These are phyloP conservation scores for Acleris laterana DNA, from an alignment of 2,888 invertebrate genomes.

Conservation along the genomic window DNA sequence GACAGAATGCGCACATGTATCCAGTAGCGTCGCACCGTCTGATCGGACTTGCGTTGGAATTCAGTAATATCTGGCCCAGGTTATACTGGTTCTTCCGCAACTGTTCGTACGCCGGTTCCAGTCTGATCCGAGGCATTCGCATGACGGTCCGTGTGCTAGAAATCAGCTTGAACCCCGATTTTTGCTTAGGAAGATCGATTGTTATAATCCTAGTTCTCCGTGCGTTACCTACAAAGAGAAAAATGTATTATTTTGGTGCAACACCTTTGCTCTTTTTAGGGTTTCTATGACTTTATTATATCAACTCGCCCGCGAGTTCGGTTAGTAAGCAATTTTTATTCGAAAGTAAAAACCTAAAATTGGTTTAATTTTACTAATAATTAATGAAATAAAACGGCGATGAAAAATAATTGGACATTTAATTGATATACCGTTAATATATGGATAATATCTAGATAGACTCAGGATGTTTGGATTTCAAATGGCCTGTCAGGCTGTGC, in stretches of 20 bases:
- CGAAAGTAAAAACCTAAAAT: background rate
- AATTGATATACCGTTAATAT: background rate
- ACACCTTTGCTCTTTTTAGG: background rate
- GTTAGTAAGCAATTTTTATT: background rate
- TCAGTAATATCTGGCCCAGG: constrained; percentile 52
- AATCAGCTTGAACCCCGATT: constrained; percentile 52
- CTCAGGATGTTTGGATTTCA: constrained; percentile 51
- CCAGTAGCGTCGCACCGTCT: constrained; percentile 53
- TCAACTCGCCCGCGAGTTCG: background rate
- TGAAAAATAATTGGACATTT: background rate
- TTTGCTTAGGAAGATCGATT: constrained; percentile 45
- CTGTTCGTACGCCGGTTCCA: constrained; percentile 36
- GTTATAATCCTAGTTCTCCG: constrained; percentile 48
- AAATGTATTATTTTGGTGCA: constrained; percentile 35
- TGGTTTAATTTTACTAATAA: background rate
- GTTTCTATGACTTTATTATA: background rate
- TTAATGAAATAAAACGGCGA: constrained; percentile 6
- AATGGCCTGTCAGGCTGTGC: constrained; percentile 49
- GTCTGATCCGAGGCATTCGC: constrained; percentile 8
- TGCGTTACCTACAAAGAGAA: constrained; percentile 53
- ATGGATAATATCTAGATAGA: constrained; percentile 5
- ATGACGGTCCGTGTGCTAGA: constrained; percentile 38
- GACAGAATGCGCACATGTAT: constrained; percentile 58
- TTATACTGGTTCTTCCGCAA: constrained; percentile 53
- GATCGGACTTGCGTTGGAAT: constrained; percentile 65